Evolutionary conservation across 1,140 invertebrate genomes (phyloP).

Genomic region (Teleogryllus occipitalis): DNA sequence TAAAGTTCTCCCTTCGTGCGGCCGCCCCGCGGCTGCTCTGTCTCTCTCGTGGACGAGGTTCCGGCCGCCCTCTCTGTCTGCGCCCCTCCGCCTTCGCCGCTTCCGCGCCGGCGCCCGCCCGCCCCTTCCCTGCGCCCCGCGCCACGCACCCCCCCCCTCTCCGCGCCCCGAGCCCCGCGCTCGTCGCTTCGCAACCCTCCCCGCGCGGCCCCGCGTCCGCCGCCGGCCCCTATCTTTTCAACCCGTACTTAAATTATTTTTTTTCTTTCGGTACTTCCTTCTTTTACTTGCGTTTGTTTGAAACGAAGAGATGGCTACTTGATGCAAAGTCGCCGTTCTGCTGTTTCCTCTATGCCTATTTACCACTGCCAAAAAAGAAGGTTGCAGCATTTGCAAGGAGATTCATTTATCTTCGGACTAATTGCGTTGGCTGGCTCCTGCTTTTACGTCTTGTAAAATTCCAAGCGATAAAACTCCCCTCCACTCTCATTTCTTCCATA

Average conservation of each 20-base stretch:
- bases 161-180: too few species aligned
- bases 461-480: slow-evolving; percentile 14
- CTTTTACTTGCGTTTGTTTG: slow-evolving; percentile 1
- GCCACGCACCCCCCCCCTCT: background rate
- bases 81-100: too few species aligned
- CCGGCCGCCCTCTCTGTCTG: too few species aligned
- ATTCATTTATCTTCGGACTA: slow-evolving; percentile 18
- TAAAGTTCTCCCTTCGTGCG: background rate
- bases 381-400: slow-evolving; percentile 10
- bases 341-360: slow-evolving; percentile 4
- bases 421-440: slow-evolving; percentile 13
- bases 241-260: slow-evolving; percentile 1
- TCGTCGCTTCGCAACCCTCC: background rate
- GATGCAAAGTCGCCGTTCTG: background rate
- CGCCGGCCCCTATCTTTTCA: background rate
- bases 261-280: background rate
- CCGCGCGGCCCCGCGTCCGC: too few species aligned
- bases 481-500: slow-evolving; percentile 1
- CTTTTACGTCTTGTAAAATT: slow-evolving; percentile 19
- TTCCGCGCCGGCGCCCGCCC: background rate
- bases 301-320: slow-evolving; percentile 1
- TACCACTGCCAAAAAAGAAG: slow-evolving; percentile 11
- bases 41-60: background rate
- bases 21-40: background rate
- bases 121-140: background rate